Base-by-base conservation (phyloP, 2,888 invertebrate species). In the Lithosia quadra region DNA sequence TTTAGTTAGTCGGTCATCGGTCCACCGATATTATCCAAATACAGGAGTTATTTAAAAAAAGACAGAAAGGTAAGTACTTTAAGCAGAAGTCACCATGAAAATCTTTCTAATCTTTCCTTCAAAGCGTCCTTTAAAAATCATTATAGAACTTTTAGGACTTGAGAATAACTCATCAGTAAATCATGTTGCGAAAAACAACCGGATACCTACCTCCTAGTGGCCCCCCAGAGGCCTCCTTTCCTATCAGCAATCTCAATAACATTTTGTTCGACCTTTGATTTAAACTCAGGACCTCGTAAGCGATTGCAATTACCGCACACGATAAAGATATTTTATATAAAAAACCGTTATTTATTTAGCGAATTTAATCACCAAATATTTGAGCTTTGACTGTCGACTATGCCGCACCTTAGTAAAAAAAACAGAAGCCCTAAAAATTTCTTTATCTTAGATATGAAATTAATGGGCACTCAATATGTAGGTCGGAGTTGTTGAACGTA, bases 401-500 rank as follows among this genome's bases (percentile, higher is more conserved):
- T 34, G 49, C 61, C 69, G 39, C 43, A 28, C 70, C 60, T 67
- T 43, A 15, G 9, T 55, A 43, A 57, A 61, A 53, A 67, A 62
- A 56, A 67, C 57, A 79, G 82, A 81, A 85, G 83, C 74, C 65
- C 21, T 79, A 80, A 75, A 75, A 79, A 56, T 22, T 60, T 73
- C 75, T 75, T 72, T 83, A 83, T 84, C 79, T 34, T 63, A 66
- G 85, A 91, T 91, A 87, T 74, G 73, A 83, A 84, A 81, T 84
- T 86, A 90, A 89, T 84, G 85, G 86, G 84, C 79, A 76, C 85
- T 86, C 78, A 76, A 86, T 85, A 91, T 88, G 81, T 91, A 84
- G 91, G 90, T 86, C 91, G 83, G 81, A 84, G 81, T 84, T 84
- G 88, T 90, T 89, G 87, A 90, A 86, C 81, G 86, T 86, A 88